Evolutionary conservation across 2,888 invertebrate genomes (phyloP).

Genomic region (Megastigmus dorsalis): DNA sequence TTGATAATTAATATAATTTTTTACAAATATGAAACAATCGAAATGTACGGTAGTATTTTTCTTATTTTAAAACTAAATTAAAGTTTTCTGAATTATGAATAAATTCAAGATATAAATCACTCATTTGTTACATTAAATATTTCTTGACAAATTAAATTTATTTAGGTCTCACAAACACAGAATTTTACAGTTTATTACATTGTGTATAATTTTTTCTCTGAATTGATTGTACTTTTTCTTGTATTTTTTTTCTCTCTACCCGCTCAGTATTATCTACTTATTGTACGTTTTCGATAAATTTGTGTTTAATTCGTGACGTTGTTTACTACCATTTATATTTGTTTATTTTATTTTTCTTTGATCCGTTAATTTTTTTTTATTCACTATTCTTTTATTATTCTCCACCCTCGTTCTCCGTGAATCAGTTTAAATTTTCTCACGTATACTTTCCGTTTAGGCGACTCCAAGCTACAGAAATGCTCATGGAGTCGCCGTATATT

Average conservation of each 20-base stretch:
- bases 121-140: not conserved
- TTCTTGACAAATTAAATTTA: not conserved
- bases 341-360: constrained; percentile 54
- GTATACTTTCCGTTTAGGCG: not conserved
- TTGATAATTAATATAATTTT: not conserved
- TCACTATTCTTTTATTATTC: constrained; percentile 51
- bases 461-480: not conserved
- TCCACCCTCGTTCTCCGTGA: constrained; percentile 58
- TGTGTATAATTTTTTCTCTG: constrained; percentile 41
- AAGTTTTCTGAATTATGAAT: too few species aligned
- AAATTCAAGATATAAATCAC: too few species aligned
- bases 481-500: not conserved
- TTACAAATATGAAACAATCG: not conserved
- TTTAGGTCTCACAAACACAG: constrained; percentile 33
- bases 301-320: constrained; percentile 65
- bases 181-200: constrained; percentile 29
- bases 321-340: constrained; percentile 55
- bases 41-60: not conserved
- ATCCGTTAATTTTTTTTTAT: constrained; percentile 36
- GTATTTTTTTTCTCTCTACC: constrained; percentile 76
- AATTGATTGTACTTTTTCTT: constrained; percentile 56
- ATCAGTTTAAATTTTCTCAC: constrained; percentile 27
- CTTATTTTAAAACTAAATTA: not conserved
- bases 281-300: constrained; percentile 61
- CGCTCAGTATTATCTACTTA: constrained; percentile 74